Conservation (phyloP, 2,113 vertebrate genomes). For the Lamprotornis superbus region DNA sequence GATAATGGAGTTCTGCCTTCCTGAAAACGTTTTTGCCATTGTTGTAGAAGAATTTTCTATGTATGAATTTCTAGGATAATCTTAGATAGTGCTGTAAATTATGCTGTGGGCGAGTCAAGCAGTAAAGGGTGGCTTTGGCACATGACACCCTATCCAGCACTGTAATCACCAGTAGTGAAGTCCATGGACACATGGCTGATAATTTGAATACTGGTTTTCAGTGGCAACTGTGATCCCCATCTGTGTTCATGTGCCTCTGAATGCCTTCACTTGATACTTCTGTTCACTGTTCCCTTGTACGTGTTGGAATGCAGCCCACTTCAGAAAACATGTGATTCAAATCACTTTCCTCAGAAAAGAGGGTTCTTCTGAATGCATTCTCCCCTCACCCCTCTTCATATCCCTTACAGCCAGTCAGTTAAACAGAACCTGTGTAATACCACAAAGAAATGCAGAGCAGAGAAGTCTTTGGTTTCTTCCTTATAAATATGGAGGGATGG, state of each 20-base stretch:
- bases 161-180: neutral
- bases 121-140: neutral
- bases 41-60: neutral
- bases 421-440: neutral
- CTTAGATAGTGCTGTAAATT: neutral
- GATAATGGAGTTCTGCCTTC: neutral
- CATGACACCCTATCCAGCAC: neutral
- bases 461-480: neutral
- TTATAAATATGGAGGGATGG: neutral
- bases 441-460: neutral
- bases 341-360: neutral
- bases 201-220: slow-evolving; percentile 14
- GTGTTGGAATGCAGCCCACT: slow-evolving; percentile 36
- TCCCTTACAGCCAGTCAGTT: neutral
- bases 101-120: neutral
- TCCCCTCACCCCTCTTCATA: neutral
- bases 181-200: slow-evolving; percentile 32
- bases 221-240: slow-evolving; percentile 34
- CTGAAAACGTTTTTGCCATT: neutral
- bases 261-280: slow-evolving; percentile 49
- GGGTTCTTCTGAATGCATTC: neutral
- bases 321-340: slow-evolving; percentile 41
- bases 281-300: neutral
- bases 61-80: neutral
- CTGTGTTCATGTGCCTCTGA: slow-evolving; percentile 34